Evolutionary conservation across 2,797 vertebrate species (phyloP).

Genomic region (Diplodus sargus): DNA sequence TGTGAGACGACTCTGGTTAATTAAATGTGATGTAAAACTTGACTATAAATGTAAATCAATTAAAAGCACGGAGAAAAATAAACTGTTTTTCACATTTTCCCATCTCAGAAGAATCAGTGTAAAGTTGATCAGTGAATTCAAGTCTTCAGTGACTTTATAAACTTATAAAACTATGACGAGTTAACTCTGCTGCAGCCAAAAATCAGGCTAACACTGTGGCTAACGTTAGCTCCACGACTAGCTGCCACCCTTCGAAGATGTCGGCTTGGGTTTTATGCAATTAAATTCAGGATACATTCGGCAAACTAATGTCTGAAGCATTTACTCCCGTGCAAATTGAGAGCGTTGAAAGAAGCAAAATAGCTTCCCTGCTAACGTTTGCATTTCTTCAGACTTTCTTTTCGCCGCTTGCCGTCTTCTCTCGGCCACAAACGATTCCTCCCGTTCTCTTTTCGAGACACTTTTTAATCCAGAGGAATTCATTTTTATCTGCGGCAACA

Average conservation of each 20-base stretch:
- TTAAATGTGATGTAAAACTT: constrained; percentile 7
- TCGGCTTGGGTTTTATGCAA: neutral
- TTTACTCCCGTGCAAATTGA: neutral
- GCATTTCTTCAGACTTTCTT: neutral
- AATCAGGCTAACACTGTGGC: no score
- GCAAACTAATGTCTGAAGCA: neutral
- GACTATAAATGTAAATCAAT: neutral
- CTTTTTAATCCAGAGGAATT: neutral
- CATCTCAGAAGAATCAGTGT: neutral
- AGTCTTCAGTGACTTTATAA: neutral
- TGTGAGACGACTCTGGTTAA: neutral
- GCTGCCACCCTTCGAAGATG: neutral
- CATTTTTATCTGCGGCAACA: neutral
- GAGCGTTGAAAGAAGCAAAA: neutral
- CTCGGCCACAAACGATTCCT: neutral
- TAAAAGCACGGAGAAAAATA: neutral
- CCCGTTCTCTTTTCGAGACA: neutral
- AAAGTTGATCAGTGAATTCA: neutral
- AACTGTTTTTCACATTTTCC: neutral
- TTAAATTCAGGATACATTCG: neutral
- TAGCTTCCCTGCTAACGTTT: no score
- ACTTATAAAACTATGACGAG: neutral
- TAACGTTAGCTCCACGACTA: no score
- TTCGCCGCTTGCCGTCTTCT: neutral
- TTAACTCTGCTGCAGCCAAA: no score